Percentiles rank a stretch among this genome's conserved stretches.
Conservation (phyloP, 2,113 vertebrate genomes). For the Reinhardtius hippoglossoides region DNA sequence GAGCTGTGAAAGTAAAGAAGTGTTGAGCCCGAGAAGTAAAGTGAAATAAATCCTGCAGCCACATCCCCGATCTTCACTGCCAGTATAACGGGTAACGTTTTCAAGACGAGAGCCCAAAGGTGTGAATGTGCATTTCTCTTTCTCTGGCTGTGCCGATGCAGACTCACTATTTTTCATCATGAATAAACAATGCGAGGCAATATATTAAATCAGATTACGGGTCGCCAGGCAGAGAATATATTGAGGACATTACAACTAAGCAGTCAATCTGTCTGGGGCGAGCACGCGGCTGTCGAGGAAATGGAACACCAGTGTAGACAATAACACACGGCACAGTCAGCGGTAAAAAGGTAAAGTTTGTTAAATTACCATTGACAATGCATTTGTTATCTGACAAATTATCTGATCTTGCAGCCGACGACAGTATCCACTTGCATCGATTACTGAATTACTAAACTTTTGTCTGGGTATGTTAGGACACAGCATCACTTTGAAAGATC, state of each 20-base stretch:
- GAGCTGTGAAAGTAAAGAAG: background rate
- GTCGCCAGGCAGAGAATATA: background rate
- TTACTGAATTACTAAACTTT: background rate
- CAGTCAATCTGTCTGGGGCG: background rate
- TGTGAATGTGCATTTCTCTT: background rate
- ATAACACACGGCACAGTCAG: background rate
- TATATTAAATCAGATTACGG: background rate
- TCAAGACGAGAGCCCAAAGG: background rate
- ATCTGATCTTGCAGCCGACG: no score
- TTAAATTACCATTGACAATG: no score
- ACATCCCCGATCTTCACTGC: background rate
- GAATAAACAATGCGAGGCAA: background rate
- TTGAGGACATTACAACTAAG: background rate
- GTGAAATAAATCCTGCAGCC: background rate
- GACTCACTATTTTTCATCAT: background rate
- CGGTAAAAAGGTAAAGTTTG: background rate
- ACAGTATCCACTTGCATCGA: background rate
- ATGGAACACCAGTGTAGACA: background rate
- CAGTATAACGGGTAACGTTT: background rate
- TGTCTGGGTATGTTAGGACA: background rate
- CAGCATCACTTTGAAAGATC: background rate
- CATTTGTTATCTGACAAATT: background rate
- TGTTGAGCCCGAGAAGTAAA: background rate
- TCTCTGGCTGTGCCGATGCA: background rate
- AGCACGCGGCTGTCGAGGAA: background rate